These are phyloP conservation scores for Prorops nasuta DNA, from an alignment of 1,140 invertebrate species.

Conservation along the genomic window DNA sequence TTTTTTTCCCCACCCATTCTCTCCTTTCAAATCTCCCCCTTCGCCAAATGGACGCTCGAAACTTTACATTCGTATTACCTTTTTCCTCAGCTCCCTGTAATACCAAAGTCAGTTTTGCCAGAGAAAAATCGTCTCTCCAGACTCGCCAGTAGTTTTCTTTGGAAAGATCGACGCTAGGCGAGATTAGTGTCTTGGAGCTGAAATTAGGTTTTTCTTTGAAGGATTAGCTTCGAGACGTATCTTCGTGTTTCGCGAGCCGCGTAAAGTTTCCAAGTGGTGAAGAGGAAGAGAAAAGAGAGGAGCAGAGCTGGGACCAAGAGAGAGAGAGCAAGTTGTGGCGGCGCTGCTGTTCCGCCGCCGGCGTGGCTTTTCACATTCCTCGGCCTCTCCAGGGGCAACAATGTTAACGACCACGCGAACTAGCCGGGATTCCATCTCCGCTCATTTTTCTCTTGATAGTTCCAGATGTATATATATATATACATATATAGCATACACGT, in stretches of 20 bases:
- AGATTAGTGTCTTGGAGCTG: too few species aligned
- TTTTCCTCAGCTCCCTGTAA: neutral
- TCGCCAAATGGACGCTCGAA: neutral
- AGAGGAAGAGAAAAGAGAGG: neutral
- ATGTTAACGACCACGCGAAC: slow-evolving; percentile 35
- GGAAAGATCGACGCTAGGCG: too few species aligned
- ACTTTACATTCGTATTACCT: neutral
- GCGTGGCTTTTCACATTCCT: slow-evolving; percentile 32
- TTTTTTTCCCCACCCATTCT: neutral
- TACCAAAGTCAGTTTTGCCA: neutral
- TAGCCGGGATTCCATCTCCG: slow-evolving; percentile 26
- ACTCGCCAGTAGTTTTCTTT: neutral
- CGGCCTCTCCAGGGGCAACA: slow-evolving; percentile 25
- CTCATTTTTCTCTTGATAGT: neutral
- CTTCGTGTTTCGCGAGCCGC: too few species aligned
- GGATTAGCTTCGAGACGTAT: neutral
- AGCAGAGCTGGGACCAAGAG: neutral
- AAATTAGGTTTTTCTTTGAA: too few species aligned
- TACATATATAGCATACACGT: slow-evolving; percentile 6
- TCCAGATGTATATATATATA: neutral
- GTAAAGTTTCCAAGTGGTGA: slow-evolving; percentile 3
- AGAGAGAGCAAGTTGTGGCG: slow-evolving; percentile 9
- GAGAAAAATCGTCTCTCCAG: neutral
- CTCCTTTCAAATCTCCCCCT: neutral
- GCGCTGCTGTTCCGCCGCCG: slow-evolving; percentile 13